Base-by-base conservation (phyloP, 2,113 vertebrate genomes). In the Archocentrus centrarchus region DNA sequence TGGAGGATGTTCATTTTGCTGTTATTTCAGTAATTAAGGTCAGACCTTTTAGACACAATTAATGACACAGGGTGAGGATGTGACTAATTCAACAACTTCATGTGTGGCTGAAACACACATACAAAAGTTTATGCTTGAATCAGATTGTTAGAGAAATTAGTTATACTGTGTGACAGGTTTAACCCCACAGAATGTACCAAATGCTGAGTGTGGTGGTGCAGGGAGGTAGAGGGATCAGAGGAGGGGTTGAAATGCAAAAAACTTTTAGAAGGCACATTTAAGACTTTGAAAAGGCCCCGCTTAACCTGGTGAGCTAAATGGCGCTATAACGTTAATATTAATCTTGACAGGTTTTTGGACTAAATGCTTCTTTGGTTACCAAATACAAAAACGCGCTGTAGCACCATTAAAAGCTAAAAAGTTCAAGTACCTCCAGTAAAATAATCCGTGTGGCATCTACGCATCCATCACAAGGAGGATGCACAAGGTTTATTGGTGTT, bases 1-100 rank as follows among this genome's bases (percentile, higher is more conserved):
- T 80, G 62, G 60, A 75, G 62, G 22, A 58, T 70, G 57, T 77
- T 70, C 75, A 39, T 63, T 77, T 66, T 66, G 35, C 58, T 87
- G 87, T 70, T 86, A 32, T 93, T 90, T 75, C 82, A 85, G 76
- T 73, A 50, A 89, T 83, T 87, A 50, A 81, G 79, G 85, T 83
- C 64, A n/a, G 82, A 57, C 37, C 63, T 80, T 47, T 63, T 15
- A 70, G 27, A 66, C 57, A 82, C 55, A 20, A 53, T 81, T 77
- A 87, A 89, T 77, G 27, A 59, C 63, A 59, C 18, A 11, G 61
- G 30, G 20, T 13, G 11, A 77, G 10, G 53, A 66, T 64, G 22
- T n/a, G 59, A 55, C 18, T 75, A 47, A 27, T 82, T 61, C 59
- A 44, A 24, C 24, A 30, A 44, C 75, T 53, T 53, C 50, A 73